Conservation (phyloP, 1,140 invertebrate genomes). For the Matsumurasca onukii region DNA sequence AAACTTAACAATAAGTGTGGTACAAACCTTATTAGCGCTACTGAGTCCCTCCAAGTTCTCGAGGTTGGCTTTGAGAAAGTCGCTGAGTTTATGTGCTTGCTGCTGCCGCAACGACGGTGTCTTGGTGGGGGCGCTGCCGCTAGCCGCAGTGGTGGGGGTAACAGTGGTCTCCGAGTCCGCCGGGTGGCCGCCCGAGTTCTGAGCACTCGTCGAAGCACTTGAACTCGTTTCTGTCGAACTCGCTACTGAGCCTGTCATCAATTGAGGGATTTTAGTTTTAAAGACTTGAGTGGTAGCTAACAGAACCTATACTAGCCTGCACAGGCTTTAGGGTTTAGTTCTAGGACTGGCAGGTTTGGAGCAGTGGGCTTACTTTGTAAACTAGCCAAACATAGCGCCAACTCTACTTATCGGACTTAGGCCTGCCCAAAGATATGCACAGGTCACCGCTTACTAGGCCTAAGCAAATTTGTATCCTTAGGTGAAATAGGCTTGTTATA, state of each 20-base stretch:
- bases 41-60: slow-evolving; percentile 65
- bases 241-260: slow-evolving; percentile 11
- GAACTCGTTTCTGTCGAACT: slow-evolving; percentile 4
- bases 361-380: no score
- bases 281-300: no score
- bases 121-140: slow-evolving; percentile 31
- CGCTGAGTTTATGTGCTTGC: slow-evolving; percentile 56
- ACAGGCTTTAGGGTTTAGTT: not conserved
- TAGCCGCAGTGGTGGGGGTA: not conserved
- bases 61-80: slow-evolving; percentile 64
- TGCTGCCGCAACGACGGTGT: slow-evolving; percentile 24
- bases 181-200: not conserved
- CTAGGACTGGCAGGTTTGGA: no score
- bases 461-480: no score
- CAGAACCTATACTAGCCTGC: no score
- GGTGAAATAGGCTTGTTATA: no score
- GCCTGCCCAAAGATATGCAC: no score
- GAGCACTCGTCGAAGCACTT: slow-evolving; percentile 11
- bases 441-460: no score
- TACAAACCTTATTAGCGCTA: slow-evolving; percentile 43
- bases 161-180: slow-evolving; percentile 14
- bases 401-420: no score
- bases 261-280: no score
- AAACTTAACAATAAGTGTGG: slow-evolving; percentile 1
- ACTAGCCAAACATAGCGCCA: no score